Evolutionary conservation across 2,888 invertebrate species (phyloP), one percentile per base, ranked within the genome.

Genomic region (Macrophya alboannulata): DNA sequence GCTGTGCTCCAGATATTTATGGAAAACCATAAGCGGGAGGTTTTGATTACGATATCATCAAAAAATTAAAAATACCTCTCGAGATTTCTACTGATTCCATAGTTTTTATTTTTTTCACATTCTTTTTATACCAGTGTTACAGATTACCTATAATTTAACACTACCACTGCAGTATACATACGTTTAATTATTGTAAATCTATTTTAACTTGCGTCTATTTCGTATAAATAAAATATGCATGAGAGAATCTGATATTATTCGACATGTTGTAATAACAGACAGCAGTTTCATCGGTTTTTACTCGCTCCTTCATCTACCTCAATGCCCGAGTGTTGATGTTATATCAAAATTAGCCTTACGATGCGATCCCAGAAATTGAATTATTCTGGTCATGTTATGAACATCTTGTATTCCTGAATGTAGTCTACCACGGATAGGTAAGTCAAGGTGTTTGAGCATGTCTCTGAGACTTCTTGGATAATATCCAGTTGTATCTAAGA

Each of bases 371-470:
- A 93, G 87, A 31, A 25, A 72, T 81, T 87, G 84, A 43, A 93
- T 90, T 62, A 93, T 87, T 40, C 85, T 88, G 2, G 88, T 84
- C 90, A 93, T 93, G 81, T 93, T 93, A 83, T 91, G 77, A 0
- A 88, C 88, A 71, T 93, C 93, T 25, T 90, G 90, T 5, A 95
- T 92, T 12, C 95, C 95, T 84, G 94, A 94, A 87, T 95, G 95
- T 12, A 94, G 90, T 86, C 92, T 91, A 17, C 95, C 95, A 84
- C 92, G 86, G 17, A 92, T 88, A 0, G 89, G 86, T 37, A 95
- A 82, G 3, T 92, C 86, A 3, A 94, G 88, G 71, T 88, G 86
- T 0, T 85, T 84, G 1, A 94, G 87, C 94, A 94, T 94, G 43
- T 91, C 89, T 12, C 86, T 88, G 74, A 95, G 88, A 84, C 92